Percentiles rank a stretch among this genome's conserved stretches.
These are phyloP conservation scores for Chloroceryle aenea DNA, from an alignment of 2,113 vertebrate species.

Conservation along the genomic window DNA sequence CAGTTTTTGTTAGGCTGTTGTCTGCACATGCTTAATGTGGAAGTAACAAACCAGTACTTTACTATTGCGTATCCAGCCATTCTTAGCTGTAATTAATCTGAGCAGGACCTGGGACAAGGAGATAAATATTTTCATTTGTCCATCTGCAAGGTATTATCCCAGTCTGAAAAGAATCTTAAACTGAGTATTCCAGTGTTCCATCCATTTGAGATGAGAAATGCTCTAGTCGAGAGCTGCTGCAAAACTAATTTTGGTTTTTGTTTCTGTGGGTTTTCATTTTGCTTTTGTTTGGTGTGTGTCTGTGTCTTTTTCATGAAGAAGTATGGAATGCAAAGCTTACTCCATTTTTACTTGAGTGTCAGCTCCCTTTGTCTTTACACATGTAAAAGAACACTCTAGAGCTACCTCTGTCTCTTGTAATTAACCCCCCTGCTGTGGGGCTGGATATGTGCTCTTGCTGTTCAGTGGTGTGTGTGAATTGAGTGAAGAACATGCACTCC, in stretches of 20 bases:
- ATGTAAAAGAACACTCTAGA: not conserved
- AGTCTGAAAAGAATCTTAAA: not conserved
- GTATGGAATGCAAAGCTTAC: not conserved
- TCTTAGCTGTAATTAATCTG: not conserved
- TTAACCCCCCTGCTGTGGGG: constrained; percentile 63
- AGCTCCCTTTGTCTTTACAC: not conserved
- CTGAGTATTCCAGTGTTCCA: not conserved
- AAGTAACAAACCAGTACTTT: not conserved
- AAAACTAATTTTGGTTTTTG: not conserved
- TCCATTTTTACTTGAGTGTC: not conserved
- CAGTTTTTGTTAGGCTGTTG: not conserved
- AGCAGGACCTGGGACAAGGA: not conserved
- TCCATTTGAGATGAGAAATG: not conserved
- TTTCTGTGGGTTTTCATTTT: not conserved
- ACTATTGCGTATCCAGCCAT: not conserved
- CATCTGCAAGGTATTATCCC: not conserved
- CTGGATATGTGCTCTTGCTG: constrained; percentile 38
- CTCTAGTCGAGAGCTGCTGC: not conserved
- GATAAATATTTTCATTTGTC: constrained; percentile 22
- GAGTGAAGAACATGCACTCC: constrained; percentile 11
- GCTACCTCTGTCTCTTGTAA: constrained; percentile 46
- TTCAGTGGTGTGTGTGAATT: constrained; percentile 63
- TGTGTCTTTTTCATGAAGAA: not conserved
- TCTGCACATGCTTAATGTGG: not conserved
- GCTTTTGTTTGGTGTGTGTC: not conserved